Evolutionary conservation across 2,888 invertebrate species (phyloP).

Genomic region (Leptopilina syphax): DNA sequence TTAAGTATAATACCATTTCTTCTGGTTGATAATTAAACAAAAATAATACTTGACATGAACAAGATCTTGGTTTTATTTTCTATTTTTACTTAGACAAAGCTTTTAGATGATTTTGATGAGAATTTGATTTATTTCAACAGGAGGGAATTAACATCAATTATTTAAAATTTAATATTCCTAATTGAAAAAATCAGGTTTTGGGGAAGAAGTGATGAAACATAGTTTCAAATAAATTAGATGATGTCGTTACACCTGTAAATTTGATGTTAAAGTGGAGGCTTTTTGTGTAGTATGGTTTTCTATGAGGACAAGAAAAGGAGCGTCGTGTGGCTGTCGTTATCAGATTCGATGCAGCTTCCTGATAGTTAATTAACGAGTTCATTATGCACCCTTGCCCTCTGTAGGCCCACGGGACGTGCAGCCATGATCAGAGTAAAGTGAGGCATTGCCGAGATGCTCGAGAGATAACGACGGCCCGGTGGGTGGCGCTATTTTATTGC

Average conservation of each 20-base stretch:
- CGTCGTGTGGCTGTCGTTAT: slow-evolving; percentile 75
- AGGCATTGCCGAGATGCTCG: slow-evolving; percentile 75
- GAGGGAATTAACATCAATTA: too few relatives aligned
- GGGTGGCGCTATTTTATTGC: slow-evolving; percentile 77
- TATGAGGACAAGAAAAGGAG: slow-evolving; percentile 62
- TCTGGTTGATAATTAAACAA: slow-evolving; percentile 11
- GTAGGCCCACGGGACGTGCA: slow-evolving; percentile 55
- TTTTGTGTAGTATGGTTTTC: slow-evolving; percentile 49
- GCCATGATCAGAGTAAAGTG: slow-evolving; percentile 69
- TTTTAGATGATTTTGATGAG: too few relatives aligned
- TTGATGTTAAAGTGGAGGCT: slow-evolving; percentile 52
- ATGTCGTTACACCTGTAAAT: slow-evolving; percentile 62
- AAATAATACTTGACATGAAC: background rate
- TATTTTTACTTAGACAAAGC: too few relatives aligned
- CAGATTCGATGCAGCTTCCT: slow-evolving; percentile 75
- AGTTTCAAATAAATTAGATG: slow-evolving; percentile 40
- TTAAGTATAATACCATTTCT: slow-evolving; percentile 9
- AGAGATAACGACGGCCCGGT: slow-evolving; percentile 73
- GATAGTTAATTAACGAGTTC: slow-evolving; percentile 78
- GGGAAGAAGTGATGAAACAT: too few relatives aligned
- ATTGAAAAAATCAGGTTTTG: too few relatives aligned
- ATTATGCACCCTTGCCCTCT: slow-evolving; percentile 75
- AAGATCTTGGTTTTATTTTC: too few relatives aligned
- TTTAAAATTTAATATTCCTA: too few relatives aligned
- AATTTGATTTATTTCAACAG: too few relatives aligned